A percentile compares a stretch with the other conserved stretches of the same genome.
These are phyloP conservation scores for Rhinella marina DNA, from an alignment of 2,797 vertebrate species.

Conservation along the genomic window DNA sequence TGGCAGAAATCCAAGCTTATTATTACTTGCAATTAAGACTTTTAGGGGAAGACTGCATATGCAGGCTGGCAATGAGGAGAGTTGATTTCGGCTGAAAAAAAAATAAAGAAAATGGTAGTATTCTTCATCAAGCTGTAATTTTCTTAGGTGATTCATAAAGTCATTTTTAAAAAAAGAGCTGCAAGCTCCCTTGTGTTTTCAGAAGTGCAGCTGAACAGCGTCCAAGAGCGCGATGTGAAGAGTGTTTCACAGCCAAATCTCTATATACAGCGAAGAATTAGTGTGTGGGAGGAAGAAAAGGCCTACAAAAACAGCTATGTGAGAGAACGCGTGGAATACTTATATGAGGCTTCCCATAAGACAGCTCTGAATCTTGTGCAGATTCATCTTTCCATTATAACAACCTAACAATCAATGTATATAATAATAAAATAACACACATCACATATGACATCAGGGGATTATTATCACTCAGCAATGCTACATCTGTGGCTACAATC, in stretches of 20 bases:
- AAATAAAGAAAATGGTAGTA: conserved; percentile 64
- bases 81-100: conserved; percentile 90
- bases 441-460: not conserved
- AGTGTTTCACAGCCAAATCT: conserved; percentile 55
- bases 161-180: conserved; percentile 47
- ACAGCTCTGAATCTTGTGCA: not conserved
- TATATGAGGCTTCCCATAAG: not conserved
- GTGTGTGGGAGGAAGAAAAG: conserved; percentile 57
- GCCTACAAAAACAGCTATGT: not conserved
- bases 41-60: conserved; percentile 91
- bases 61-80: conserved; percentile 87
- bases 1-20: conserved; percentile 91
- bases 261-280: conserved; percentile 38
- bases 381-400: not conserved
- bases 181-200: conserved; percentile 47
- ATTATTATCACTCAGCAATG: not conserved
- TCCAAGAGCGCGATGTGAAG: conserved; percentile 32
- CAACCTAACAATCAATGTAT: not conserved
- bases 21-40: conserved; percentile 96
- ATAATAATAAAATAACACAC: not conserved
- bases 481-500: not conserved
- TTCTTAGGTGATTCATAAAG: conserved; percentile 53
- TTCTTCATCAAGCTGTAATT: conserved; percentile 49
- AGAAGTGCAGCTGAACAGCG: conserved; percentile 46
- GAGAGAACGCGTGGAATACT: not conserved